Evolutionary conservation across 2,888 invertebrate species (phyloP).

Genomic region (Phyllotreta striolata): DNA sequence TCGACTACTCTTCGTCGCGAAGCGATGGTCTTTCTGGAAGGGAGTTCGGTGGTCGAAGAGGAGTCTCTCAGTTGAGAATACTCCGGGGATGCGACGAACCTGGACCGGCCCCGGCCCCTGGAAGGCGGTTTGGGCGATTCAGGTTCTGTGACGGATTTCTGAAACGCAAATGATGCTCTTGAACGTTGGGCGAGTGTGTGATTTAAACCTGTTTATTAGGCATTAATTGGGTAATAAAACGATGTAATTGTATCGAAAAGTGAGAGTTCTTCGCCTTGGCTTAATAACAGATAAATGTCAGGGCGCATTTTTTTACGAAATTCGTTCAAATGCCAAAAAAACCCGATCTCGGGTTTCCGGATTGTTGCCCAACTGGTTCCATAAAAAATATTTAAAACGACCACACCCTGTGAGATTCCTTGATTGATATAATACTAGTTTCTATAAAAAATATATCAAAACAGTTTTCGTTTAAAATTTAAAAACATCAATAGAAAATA

Average conservation of each 20-base stretch:
- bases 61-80: conserved; percentile 44
- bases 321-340: conserved; percentile 10
- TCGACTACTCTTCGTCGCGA: conserved; percentile 46
- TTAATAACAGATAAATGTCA: conserved; percentile 13
- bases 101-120: conserved; percentile 54
- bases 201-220: conserved; percentile 5
- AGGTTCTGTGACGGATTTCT: conserved; percentile 45
- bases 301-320: conserved; percentile 2
- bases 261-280: conserved; percentile 15
- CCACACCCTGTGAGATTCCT: conserved; percentile 1
- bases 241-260: conserved; percentile 5
- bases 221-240: conserved; percentile 2
- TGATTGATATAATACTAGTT: neutral
- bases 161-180: conserved; percentile 33
- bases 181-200: neutral
- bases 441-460: conserved; percentile 4
- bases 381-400: conserved; percentile 2
- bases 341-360: conserved; percentile 9
- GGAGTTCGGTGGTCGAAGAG: conserved; percentile 32
- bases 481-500: neutral
- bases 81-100: conserved; percentile 54
- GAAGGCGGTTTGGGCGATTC: conserved; percentile 47
- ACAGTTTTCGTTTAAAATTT: neutral
- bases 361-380: conserved; percentile 9
- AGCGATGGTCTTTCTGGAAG: conserved; percentile 38